Evolutionary conservation across 1,140 invertebrate genomes (phyloP), one percentile per base, ranked within the genome.

Genomic region (Drosophila kurseongensis): DNA sequence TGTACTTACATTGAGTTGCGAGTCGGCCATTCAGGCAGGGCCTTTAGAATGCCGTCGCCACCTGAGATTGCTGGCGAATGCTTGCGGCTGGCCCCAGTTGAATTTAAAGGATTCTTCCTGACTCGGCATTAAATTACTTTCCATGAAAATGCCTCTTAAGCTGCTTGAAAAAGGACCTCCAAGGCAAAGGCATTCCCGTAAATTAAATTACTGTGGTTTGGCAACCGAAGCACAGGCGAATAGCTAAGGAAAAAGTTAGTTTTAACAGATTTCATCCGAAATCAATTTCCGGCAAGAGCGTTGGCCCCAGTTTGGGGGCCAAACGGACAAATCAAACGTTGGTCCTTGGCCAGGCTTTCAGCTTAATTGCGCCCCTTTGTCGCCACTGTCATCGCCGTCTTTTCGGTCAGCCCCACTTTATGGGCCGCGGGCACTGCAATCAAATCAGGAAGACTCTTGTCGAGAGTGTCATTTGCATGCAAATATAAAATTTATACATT

Each of bases 1-100:
- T 61, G 67, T 85, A 75, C 75, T 75, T 75, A 82, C 83, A 85
- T 82, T 85, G 78, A 65, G 73, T 74, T 74, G 57, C 40, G 55
- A 62, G 65, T 78, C 54, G 52, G 63, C 41, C 71, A 68, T 75
- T 73, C 57, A 75, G 58, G 51, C 51, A 10, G 48, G 23, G 75
- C 57, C 75, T 78, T 83, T 82, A 44, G 69, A 65, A 72, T 41
- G 69, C 55, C 56, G 51, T 59, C 54, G 58, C 74, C 56, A 83
- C 72, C 77, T 68, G 45, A 76, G 65, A 68, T 68, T 68, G 59
- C 66, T 66, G 62, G 52, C 81, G 59, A 78, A 52, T 51, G 67
- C 60, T 51, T 86, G 82, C 52, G 78, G 81, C 71, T 56, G 48
- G 55, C 47, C 61, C 45, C 48, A 59, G 72, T 54, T 54, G 52